These are phyloP conservation scores for Tolypeutes matacus DNA, from an alignment of 2,797 vertebrate genomes.

Conservation along the genomic window DNA sequence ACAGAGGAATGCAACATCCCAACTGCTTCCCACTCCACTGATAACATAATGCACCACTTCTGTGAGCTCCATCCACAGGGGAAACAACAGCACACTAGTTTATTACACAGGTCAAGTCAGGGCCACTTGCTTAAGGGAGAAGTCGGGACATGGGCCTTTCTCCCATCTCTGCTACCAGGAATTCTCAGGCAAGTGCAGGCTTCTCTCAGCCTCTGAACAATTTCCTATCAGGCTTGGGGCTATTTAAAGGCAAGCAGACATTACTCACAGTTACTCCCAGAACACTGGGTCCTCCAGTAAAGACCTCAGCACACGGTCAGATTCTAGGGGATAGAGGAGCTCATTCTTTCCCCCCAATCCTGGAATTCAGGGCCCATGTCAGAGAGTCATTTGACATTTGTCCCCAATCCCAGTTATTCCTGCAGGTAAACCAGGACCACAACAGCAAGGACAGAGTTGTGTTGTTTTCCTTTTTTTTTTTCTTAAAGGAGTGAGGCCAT, in stretches of 20 bases:
- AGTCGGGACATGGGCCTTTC: neutral
- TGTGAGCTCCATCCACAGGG: rapidly evolving
- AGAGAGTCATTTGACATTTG: neutral
- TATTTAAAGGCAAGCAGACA: neutral
- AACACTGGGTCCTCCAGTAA: neutral
- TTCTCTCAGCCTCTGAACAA: neutral
- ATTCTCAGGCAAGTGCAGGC: neutral
- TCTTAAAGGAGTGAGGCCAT: slow-evolving; percentile 86
- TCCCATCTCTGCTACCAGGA: neutral
- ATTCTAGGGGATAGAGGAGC: neutral
- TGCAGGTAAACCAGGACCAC: slow-evolving; percentile 85
- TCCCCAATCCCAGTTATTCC: slow-evolving; percentile 78
- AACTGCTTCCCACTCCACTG: rapidly evolving
- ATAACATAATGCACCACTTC: rapidly evolving
- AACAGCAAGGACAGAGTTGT: slow-evolving; percentile 81
- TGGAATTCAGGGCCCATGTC: neutral
- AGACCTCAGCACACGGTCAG: rapidly evolving
- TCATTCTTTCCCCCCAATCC: neutral
- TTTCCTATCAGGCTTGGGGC: neutral
- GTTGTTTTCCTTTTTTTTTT: slow-evolving; percentile 64
- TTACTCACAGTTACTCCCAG: neutral
- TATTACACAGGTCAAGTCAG: neutral
- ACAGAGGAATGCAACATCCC: neutral
- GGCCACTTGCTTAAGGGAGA: neutral
- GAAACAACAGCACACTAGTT: neutral